Percentiles rank a stretch among this genome's conserved stretches.
Evolutionary conservation across 2,888 invertebrate genomes (phyloP).

Genomic region (Zelleria hepariella): DNA sequence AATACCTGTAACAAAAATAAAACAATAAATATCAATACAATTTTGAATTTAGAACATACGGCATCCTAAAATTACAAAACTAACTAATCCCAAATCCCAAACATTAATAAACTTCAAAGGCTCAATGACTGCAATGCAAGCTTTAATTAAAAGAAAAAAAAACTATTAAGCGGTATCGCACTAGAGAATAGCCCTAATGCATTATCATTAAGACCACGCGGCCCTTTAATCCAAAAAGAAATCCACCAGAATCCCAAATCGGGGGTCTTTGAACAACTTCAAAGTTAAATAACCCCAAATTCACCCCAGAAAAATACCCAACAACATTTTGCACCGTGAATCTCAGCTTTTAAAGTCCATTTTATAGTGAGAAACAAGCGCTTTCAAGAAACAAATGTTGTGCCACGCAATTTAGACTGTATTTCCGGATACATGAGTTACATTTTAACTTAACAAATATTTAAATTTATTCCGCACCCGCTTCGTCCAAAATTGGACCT

Average conservation of each 20-base stretch:
- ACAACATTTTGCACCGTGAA: conserved; percentile 5
- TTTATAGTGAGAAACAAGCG: background rate
- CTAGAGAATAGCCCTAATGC: conserved; percentile 42
- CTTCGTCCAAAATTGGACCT: conserved; percentile 1
- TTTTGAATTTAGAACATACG: background rate
- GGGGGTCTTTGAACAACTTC: conserved; percentile 69
- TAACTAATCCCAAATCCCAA: background rate
- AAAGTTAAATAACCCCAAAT: conserved; percentile 33
- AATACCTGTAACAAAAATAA: background rate
- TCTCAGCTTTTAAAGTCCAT: conserved; percentile 7
- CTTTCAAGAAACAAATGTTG: conserved; percentile 2
- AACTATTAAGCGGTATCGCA: background rate
- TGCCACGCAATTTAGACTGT: conserved; percentile 66
- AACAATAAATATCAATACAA: background rate
- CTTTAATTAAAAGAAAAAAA: conserved; percentile 2
- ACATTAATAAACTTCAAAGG: background rate
- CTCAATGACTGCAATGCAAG: background rate
- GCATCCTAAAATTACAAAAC: background rate
- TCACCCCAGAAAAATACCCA: background rate
- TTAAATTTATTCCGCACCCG: conserved; percentile 59
- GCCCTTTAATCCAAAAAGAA: conserved; percentile 70
- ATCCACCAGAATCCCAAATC: conserved; percentile 66
- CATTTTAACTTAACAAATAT: conserved; percentile 72
- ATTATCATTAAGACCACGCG: conserved; percentile 70
- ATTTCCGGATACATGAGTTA: conserved; percentile 70